These are phyloP conservation scores for Drosophila navojoa DNA, from an alignment of 1,140 invertebrate genomes.

Conservation along the genomic window DNA sequence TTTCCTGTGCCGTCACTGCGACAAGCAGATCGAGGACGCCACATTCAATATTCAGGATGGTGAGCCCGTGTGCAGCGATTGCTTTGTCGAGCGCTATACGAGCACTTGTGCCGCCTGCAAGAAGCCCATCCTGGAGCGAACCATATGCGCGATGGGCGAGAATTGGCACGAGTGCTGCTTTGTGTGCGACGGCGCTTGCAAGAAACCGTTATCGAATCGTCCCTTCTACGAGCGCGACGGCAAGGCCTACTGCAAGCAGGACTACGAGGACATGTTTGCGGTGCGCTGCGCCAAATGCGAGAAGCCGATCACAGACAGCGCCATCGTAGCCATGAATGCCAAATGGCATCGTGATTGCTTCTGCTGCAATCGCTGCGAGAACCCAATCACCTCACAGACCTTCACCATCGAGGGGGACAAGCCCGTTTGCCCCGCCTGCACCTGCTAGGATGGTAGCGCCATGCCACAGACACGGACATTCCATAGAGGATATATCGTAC, in stretches of 20 bases:
- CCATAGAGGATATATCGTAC: neutral
- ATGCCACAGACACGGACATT: neutral
- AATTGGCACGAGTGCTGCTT: constrained; percentile 95
- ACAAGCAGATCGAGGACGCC: constrained; percentile 85
- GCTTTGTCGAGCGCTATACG: constrained; percentile 89
- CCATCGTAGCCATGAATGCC: constrained; percentile 87
- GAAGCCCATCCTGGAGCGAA: constrained; percentile 87
- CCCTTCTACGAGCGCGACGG: constrained; percentile 89
- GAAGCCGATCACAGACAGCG: constrained; percentile 89
- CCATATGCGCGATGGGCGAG: constrained; percentile 89
- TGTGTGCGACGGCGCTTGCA: constrained; percentile 90
- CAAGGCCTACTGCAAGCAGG: constrained; percentile 89
- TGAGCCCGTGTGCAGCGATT: constrained; percentile 88
- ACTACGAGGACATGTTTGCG: constrained; percentile 91
- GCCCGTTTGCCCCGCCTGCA: constrained; percentile 85
- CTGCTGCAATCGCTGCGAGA: constrained; percentile 87
- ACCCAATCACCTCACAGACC: constrained; percentile 86
- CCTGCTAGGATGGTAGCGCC: constrained; percentile 21
- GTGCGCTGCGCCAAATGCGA: constrained; percentile 90
- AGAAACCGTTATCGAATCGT: constrained; percentile 88
- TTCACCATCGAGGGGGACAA: constrained; percentile 86
- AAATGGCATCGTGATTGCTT: constrained; percentile 90
- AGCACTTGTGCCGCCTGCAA: constrained; percentile 89
- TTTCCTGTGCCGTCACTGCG: constrained; percentile 94
- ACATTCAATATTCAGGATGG: constrained; percentile 90